Evolutionary conservation across 1,140 invertebrate species (phyloP), one percentile per base, ranked within the genome.

Genomic region (Drosophila ficusphila): DNA sequence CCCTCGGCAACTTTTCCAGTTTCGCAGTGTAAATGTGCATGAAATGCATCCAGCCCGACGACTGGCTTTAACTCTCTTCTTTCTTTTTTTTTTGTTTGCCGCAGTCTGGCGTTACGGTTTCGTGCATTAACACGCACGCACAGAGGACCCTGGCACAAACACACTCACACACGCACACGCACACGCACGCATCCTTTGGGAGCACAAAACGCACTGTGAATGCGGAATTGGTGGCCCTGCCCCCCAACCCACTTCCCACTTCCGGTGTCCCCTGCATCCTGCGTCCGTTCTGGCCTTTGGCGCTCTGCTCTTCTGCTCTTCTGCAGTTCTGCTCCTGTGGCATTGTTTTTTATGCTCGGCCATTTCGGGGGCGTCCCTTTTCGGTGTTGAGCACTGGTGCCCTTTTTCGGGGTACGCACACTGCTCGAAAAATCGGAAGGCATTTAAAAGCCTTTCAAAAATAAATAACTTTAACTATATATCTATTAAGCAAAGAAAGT

Each of bases 91-190:
- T 36, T 57, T 41, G 33, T 51, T 19, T 31, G 5, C 41, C 52
- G 46, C 16, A 5, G 16, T 29, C 12, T 16, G 29, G 12, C 47
- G 70, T 73, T 76, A 76, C 81, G 75, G 81, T 76, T 85, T 85
- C 72, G 81, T 88, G 82, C 81, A 86, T 86, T 86, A 86, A 88
- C 81, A 86, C 81, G 73, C 81, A 86, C 82, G 81, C 81, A 83
- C 31, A 67, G 76, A 64, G 62, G 38, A 8, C 21, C 34, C 36
- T 6, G 4, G 38, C 41, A 57, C 53, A 41, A 38, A 51, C 34
- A 47, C 23, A 34, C 21, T 41, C 44, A 19, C 33, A 51, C 27
- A 41, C 49, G 56, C 34, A 34, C 21, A 46, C 44, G 16, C 33
- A 51, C 27, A 41, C 49, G 56, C 34, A 44, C 39, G 41, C 33